A percentile compares a stretch with the other conserved stretches of the same genome.
Evolutionary conservation across 2,113 vertebrate species (phyloP).

Genomic region (Psammodynastes pulverulentus): DNA sequence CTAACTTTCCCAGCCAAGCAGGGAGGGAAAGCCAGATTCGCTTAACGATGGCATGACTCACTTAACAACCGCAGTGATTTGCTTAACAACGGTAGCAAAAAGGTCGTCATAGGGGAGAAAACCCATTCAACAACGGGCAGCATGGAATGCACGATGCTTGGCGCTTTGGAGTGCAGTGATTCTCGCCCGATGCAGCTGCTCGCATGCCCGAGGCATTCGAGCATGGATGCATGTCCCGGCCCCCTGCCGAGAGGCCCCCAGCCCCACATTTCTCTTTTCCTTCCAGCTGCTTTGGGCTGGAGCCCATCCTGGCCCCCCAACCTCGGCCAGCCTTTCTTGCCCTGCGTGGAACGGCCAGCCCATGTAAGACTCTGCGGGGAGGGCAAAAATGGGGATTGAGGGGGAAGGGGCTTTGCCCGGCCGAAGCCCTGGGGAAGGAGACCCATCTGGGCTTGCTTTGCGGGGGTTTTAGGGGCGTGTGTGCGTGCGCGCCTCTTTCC

Average conservation of each 20-base stretch:
- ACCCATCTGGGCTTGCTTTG: not conserved
- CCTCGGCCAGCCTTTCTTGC: constrained; percentile 54
- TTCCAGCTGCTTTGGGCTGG: constrained; percentile 61
- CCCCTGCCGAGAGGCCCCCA: not conserved
- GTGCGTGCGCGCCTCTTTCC: too few relatives aligned
- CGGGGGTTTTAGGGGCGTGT: not conserved
- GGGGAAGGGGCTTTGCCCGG: not conserved
- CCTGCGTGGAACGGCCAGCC: constrained; percentile 56
- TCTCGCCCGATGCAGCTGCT: not conserved
- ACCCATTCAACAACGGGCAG: fast-evolving
- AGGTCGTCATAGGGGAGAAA: not conserved
- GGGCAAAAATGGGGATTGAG: not conserved
- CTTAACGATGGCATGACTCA: not conserved
- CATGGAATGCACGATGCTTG: too few relatives aligned
- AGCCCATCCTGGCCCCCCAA: not conserved
- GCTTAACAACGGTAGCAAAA: not conserved
- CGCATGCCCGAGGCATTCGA: not conserved
- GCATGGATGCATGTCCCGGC: not conserved
- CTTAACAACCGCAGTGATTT: not conserved
- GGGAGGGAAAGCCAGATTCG: not conserved
- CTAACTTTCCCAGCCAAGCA: not conserved
- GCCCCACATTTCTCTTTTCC: constrained; percentile 62
- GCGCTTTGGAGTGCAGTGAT: not conserved
- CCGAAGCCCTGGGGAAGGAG: not conserved
- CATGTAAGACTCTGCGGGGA: constrained; percentile 53